These are phyloP conservation scores for Geophilus truncorum DNA, from an alignment of 2,888 invertebrate species.

Conservation along the genomic window DNA sequence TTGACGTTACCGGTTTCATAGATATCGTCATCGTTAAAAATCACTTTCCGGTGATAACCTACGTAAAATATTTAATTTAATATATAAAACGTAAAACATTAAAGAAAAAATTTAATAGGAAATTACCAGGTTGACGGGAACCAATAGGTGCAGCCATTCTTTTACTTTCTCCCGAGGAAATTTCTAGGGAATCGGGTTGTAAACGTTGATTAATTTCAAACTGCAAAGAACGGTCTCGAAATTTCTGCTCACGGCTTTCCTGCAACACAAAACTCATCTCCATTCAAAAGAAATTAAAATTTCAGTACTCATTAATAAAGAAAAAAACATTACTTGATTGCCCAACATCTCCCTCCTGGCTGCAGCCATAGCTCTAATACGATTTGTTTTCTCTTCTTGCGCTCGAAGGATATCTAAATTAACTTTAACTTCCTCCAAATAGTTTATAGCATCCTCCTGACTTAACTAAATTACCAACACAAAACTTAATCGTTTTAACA, in stretches of 20 bases:
- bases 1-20: conserved; percentile 25
- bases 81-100: too few species aligned
- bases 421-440: conserved; percentile 69
- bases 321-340: not conserved
- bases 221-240: not conserved
- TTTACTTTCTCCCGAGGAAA: not conserved
- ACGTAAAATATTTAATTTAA: too few species aligned
- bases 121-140: not conserved
- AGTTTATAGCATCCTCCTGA: conserved; percentile 67
- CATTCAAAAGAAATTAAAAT: not conserved
- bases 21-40: not conserved
- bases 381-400: not conserved
- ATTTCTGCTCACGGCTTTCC: not conserved
- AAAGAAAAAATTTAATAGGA: not conserved
- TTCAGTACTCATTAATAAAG: not conserved
- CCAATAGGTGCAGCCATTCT: not conserved
- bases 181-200: not conserved
- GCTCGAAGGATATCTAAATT: conserved; percentile 64
- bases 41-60: conserved; percentile 3
- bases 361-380: not conserved
- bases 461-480: conserved; percentile 57
- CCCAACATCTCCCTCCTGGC: not conserved
- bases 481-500: not conserved
- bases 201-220: not conserved
- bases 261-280: not conserved